A percentile compares a stretch with the other conserved stretches of the same genome.
Evolutionary conservation across 2,888 invertebrate species (phyloP).

Genomic region (Cheilosia soror): DNA sequence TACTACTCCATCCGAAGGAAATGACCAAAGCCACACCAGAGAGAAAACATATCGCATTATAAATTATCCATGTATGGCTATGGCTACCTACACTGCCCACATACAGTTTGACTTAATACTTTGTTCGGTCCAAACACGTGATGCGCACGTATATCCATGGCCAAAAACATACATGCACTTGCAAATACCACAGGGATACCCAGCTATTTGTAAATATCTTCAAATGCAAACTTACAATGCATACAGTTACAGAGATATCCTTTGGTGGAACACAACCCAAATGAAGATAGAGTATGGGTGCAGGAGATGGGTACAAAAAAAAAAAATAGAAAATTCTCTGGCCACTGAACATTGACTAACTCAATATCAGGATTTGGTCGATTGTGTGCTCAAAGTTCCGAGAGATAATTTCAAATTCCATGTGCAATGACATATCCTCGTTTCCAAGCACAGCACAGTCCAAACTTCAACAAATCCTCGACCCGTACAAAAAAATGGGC

Average conservation of each 20-base stretch:
- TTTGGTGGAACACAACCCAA: background rate
- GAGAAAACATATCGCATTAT: constrained; percentile 63
- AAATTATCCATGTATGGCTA: constrained; percentile 59
- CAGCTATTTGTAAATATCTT: constrained; percentile 66
- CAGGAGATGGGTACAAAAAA: constrained; percentile 28
- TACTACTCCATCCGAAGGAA: constrained; percentile 39
- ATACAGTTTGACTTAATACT: constrained; percentile 66
- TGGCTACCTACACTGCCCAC: constrained; percentile 1
- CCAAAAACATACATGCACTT: constrained; percentile 51
- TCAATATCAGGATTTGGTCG: constrained; percentile 76
- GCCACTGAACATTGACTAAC: constrained; percentile 75
- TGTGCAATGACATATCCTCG: constrained; percentile 70
- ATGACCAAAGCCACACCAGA: constrained; percentile 55
- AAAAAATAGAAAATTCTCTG: constrained; percentile 68
- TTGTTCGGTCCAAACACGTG: constrained; percentile 63
- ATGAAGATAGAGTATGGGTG: background rate
- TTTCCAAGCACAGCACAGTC: constrained; percentile 34
- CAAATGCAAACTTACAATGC: constrained; percentile 64
- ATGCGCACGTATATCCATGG: constrained; percentile 52
- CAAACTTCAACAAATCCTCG: constrained; percentile 43
- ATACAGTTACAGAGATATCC: constrained; percentile 31
- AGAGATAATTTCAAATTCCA: constrained; percentile 76
- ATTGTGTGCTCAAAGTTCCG: constrained; percentile 76
- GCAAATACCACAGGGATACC: constrained; percentile 41
- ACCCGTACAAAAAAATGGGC: constrained; percentile 1